Conservation (phyloP, 2,888 invertebrate genomes). For the Drosophila gaucha region DNA sequence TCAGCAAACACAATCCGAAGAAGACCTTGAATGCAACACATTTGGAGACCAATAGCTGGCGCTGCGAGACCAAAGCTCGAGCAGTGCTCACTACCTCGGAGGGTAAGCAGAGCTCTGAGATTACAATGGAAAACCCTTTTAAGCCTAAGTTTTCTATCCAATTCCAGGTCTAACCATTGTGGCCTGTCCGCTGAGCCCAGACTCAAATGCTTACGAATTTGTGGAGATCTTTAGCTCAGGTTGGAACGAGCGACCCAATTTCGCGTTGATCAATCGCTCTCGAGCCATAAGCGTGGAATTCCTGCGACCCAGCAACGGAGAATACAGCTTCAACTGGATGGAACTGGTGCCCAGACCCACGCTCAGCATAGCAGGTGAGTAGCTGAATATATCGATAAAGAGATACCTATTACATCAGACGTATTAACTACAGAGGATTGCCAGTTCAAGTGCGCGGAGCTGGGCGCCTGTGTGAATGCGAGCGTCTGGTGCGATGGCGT, state of each 20-base stretch:
- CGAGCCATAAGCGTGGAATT: conserved; percentile 92
- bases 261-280: conserved; percentile 86
- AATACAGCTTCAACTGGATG: conserved; percentile 92
- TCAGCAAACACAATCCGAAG: conserved; percentile 84
- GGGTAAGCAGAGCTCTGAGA: conserved; percentile 60
- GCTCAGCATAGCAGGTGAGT: conserved; percentile 84
- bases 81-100: conserved; percentile 91
- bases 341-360: conserved; percentile 88
- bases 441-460: conserved; percentile 90
- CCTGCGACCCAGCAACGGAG: conserved; percentile 90
- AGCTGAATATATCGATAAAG: neutral
- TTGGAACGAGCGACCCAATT: conserved; percentile 88
- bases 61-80: conserved; percentile 91
- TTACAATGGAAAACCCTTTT: accelerated
- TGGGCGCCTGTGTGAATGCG: conserved; percentile 92
- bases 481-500: conserved; percentile 93
- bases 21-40: conserved; percentile 87
- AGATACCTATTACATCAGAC: neutral
- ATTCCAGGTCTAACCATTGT: conserved; percentile 85
- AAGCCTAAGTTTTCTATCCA: neutral
- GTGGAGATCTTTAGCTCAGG: conserved; percentile 94
- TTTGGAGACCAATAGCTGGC: conserved; percentile 86
- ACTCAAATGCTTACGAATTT: conserved; percentile 87
- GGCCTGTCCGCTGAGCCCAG: conserved; percentile 86
- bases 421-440: conserved; percentile 87